Evolutionary conservation across 2,797 vertebrate genomes (phyloP).

Genomic region (Chiroxiphia lanceolata): DNA sequence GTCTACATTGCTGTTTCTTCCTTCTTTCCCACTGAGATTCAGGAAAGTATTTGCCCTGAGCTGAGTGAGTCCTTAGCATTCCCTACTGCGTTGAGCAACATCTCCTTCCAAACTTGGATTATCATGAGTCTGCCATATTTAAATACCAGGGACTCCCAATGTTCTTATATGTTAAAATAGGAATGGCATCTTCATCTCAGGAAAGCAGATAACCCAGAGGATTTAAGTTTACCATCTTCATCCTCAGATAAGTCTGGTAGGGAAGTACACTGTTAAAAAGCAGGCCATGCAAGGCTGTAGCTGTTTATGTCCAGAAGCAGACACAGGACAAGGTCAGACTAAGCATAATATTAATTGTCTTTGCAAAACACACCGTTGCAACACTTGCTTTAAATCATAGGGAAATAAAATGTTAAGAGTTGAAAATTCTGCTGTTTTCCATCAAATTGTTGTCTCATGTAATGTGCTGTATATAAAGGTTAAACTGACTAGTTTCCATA

Average conservation of each 20-base stretch:
- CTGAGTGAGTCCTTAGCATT: neutral
- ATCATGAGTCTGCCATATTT: neutral
- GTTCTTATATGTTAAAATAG: neutral
- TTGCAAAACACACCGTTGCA: neutral
- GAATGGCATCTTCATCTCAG: neutral
- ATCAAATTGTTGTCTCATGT: neutral
- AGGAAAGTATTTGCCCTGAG: neutral
- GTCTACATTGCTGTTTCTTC: neutral
- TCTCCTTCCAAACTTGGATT: neutral
- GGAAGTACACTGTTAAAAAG: neutral
- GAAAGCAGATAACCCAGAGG: neutral
- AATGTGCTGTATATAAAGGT: neutral
- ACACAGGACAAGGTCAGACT: neutral
- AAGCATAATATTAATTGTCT: neutral
- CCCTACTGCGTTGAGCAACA: fast-evolving
- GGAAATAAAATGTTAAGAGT: neutral
- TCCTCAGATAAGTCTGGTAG: neutral
- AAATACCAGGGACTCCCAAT: neutral
- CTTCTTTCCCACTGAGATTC: neutral
- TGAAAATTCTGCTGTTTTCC: neutral
- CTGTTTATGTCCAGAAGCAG: neutral
- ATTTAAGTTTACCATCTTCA: neutral
- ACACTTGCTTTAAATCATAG: neutral
- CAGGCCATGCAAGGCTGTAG: neutral
- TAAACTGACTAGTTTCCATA: neutral